Base-by-base conservation (phyloP, 2,113 vertebrate species). In the Blennius ocellaris region DNA sequence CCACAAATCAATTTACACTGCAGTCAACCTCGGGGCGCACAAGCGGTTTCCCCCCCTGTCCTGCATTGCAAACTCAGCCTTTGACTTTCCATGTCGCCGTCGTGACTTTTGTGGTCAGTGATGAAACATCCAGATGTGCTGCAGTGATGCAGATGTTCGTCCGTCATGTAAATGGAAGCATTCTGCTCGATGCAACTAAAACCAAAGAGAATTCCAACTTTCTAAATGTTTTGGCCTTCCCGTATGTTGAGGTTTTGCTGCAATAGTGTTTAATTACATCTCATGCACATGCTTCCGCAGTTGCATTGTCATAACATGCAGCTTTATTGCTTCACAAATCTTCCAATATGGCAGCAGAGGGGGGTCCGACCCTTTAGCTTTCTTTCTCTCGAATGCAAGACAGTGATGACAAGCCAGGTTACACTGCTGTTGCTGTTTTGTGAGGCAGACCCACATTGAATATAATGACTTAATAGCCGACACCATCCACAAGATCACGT, bases 401-500 rank as follows among this genome's bases (percentile, higher is more conserved):
- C 0, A 16, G n/a, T 7, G 65, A 72, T 8, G 11, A 16, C 66
- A 15, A 7, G 45, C 36, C 48, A 16, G 49, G 11, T 67, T 38
- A 36, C 14, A 41, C 70, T 60, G 70, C 66, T 30, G 21, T 4
- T 30, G 21, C 21, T 80, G 76, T 64, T 78, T 45, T 11, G 0
- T 40, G 36, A 48, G 47, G 60, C 47, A 43, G 59, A 50, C 0
- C 56, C 37, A 38, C 69, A 77, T 70, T 78, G 64, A 44, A 60
- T 65, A 50, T 54, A 11, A 76, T 73, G 21, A 30, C 21, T 30
- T 70, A 40, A 6, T 49, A 73, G 59, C 30, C 37, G 40, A 76
- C 58, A 0, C 15, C 0, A 0, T 62, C 30, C 30, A 61, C 61
- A 66, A 64, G 58, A 73, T 64, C 49, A 9, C 70, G 57, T 43